Base-by-base conservation (phyloP, 2,888 invertebrate species). In the Lycophotia porphyrea region DNA sequence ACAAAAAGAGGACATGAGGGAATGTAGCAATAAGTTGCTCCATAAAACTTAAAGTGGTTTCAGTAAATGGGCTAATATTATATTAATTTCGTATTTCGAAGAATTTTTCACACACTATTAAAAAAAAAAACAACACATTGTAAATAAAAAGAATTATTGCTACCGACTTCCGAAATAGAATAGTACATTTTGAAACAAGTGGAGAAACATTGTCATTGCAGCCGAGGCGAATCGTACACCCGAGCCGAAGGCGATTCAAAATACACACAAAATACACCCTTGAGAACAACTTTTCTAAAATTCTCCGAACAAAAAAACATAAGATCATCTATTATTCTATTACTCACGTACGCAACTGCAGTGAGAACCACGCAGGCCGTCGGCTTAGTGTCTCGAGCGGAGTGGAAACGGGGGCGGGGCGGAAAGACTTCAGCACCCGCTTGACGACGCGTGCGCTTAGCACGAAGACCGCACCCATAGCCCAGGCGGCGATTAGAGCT, bases 361-460 rank as follows among this genome's bases (percentile, higher is more conserved):
- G 68, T 76, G 94, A 91, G 82, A 95, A 92, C 96, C 96, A 96
- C 0, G 93, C 93, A 8, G 94, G 94, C 42, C 93, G 92, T 5
- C 90, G 89, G 24, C 90, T 81, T 21, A 93, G 89, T 69, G 94
- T 92, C 80, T 93, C 92, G 0, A 93, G 92, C 73, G 94, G 92
- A 75, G 91, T 92, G 77, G 94, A 88, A 0, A 90, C 92, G 4
- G 94, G 89, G 9, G 93, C 88, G 66, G 95, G 93, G 27, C 95
- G 95, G 79, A 96, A 89, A 58, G 93, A 90, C 80, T 91, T 91
- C 42, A 96, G 81, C 11, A 95, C 84, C 0, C 92, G 91, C 88
- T 96, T 96, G 0, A 93, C 91, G 0, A 90, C 88, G 8, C 94
- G 91, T 3, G 94, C 90, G 74, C 95, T 92, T 42, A 91, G 88